Base-by-base conservation (phyloP, 2,888 invertebrate genomes). In the Limenitis camilla region DNA sequence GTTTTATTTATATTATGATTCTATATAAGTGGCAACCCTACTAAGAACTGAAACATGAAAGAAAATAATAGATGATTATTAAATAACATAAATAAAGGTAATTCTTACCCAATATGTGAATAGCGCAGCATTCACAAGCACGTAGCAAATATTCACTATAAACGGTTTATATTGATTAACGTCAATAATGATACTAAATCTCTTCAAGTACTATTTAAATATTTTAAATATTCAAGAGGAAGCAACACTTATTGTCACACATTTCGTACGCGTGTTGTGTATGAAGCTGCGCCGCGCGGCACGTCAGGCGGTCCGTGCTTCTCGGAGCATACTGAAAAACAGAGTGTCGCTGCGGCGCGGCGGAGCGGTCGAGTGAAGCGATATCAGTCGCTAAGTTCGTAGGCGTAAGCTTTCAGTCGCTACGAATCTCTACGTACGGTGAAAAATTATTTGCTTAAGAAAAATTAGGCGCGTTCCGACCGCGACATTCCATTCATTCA, bases 171-270 rank as follows among this genome's bases (percentile, higher is more conserved):
- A 49, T 28, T 29, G 35, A 45, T 33, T 40, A 43, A 5, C 4
- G 30, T 40, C n/a, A 49, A 29, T 44, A 47, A 49, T n/a, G n/a
- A n/a, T n/a, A n/a, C n/a, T n/a, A n/a, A n/a, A n/a, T n/a, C 45
- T 52, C 56, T 56, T 53, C 31, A 47, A 27, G 36, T 46, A 47
- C 49, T 53, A 56, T 56, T 56, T 56, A 53, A 55, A 41, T 49
- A 47, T 27, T 41, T 50, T 56, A 56, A 56, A 56, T 53, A 56
- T 56, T 32, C 50, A 56, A 78, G 74, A 81, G 83, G 85, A 84
- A 86, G 85, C 79, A 81, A 84, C 82, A 84, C 78, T 87, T 87
- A 87, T 87, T 87, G 87, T 87, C 87, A 85, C 84, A 86, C 82
- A 76, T 85, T 87, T 67, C 83, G 78, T 81, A 73, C 79, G 78